These are phyloP conservation scores for Hipparchia semele DNA, from an alignment of 2,888 invertebrate species.

Conservation along the genomic window DNA sequence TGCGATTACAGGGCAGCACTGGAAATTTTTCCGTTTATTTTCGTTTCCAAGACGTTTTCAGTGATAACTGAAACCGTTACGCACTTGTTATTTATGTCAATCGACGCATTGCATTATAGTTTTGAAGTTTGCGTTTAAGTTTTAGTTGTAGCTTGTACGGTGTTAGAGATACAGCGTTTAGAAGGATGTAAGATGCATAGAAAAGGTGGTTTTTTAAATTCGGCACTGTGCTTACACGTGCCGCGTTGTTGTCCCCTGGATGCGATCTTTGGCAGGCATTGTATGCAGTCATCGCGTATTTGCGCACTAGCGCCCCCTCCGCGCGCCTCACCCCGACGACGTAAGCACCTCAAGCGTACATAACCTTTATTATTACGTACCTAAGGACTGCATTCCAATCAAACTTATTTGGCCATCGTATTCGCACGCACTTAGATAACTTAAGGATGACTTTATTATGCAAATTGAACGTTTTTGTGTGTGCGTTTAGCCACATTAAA, in stretches of 20 bases:
- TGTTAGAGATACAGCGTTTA: neutral
- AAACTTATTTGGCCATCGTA: slow-evolving; percentile 36
- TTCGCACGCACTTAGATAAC: slow-evolving; percentile 55
- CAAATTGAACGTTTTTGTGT: slow-evolving; percentile 38
- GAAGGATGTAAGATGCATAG: slow-evolving; percentile 43
- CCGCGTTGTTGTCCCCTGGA: slow-evolving; percentile 72
- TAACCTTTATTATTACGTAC: neutral
- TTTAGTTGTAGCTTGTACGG: neutral
- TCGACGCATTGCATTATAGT: neutral
- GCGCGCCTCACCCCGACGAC: slow-evolving; percentile 38
- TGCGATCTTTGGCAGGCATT: slow-evolving; percentile 80
- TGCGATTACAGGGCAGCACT: slow-evolving; percentile 79
- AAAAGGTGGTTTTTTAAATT: slow-evolving; percentile 48
- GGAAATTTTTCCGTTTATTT: slow-evolving; percentile 45
- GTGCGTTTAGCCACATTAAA: slow-evolving; percentile 32
- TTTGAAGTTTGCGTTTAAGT: neutral
- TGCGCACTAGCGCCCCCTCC: slow-evolving; percentile 60
- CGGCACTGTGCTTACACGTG: slow-evolving; percentile 79
- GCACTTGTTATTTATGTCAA: neutral
- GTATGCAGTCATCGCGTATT: slow-evolving; percentile 75
- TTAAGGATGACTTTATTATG: slow-evolving; percentile 41
- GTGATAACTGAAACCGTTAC: neutral
- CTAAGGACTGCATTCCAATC: slow-evolving; percentile 10
- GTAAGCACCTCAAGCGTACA: neutral
- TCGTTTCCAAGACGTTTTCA: slow-evolving; percentile 9